A percentile compares a stretch with the other conserved stretches of the same genome.
Evolutionary conservation across 2,113 vertebrate species (phyloP).

Genomic region (Callithrix jacchus): DNA sequence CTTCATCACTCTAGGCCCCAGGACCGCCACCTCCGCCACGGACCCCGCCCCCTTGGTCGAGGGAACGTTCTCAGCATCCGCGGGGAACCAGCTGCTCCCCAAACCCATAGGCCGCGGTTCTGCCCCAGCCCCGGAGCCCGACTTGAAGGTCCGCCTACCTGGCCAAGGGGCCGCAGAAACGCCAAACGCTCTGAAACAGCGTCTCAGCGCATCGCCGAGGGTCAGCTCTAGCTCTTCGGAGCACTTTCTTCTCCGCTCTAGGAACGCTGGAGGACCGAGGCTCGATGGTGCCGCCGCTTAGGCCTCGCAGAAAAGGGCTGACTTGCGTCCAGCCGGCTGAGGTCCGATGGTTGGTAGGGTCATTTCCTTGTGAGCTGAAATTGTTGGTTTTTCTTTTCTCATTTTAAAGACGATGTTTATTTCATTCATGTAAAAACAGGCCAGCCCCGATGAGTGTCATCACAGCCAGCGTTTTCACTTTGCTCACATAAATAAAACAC

Average conservation of each 20-base stretch:
- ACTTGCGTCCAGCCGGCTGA: background rate
- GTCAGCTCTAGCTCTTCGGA: accelerated
- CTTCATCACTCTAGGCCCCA: background rate
- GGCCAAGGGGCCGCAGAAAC: accelerated
- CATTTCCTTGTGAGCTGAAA: accelerated
- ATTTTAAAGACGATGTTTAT: background rate
- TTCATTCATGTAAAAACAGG: background rate
- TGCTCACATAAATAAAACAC: background rate
- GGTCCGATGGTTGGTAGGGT: too few relatives aligned
- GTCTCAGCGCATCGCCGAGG: accelerated
- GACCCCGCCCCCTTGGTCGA: background rate
- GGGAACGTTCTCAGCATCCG: background rate
- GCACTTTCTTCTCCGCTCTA: constrained; percentile 29
- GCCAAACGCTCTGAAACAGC: accelerated
- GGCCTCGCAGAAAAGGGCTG: accelerated
- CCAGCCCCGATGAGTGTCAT: background rate
- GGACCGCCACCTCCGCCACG: background rate
- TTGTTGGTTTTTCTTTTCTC: too few relatives aligned
- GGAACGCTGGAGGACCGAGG: constrained; percentile 15
- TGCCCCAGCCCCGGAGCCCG: background rate
- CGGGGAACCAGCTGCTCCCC: background rate
- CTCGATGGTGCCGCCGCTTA: constrained; percentile 2
- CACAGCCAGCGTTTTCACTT: background rate
- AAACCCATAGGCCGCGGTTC: background rate
- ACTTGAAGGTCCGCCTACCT: background rate